phyloP scores from a whole-genome alignment of 2,888 invertebrate genomes.

The Nasonovia ribisnigri region DNA sequence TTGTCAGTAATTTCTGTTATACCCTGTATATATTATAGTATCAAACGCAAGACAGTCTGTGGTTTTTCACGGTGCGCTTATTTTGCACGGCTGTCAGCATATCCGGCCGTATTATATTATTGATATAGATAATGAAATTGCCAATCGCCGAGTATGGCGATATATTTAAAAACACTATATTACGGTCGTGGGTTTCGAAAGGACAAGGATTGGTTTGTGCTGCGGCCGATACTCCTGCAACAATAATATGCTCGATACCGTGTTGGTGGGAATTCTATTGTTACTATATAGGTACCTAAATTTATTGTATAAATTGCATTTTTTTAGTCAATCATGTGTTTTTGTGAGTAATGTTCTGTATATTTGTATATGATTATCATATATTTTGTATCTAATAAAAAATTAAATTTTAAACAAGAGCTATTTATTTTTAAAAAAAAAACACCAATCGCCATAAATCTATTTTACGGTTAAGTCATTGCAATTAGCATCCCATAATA shows the following conservation, averaged over 20 bases:
- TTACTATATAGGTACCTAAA: not conserved
- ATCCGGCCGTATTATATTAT: not conserved
- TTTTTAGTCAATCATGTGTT: not conserved
- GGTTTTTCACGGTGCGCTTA: constrained; percentile 33
- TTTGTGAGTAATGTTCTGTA: no score
- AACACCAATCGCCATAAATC: not conserved
- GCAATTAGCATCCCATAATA: not conserved
- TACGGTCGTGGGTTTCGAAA: not conserved
- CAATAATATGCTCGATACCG: not conserved
- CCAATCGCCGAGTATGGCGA: not conserved
- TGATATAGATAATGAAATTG: not conserved
- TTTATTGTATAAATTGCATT: not conserved
- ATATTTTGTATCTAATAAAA: not conserved
- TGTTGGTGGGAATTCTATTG: not conserved
- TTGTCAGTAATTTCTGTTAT: not conserved
- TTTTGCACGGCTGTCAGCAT: constrained; percentile 41
- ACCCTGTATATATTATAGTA: not conserved
- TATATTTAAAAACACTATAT: not conserved
- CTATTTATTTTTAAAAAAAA: not conserved
- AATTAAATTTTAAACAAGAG: not conserved
- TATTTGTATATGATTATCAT: not conserved
- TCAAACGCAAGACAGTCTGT: not conserved
- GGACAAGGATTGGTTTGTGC: not conserved
- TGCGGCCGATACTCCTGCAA: not conserved
- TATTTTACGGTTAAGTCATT: not conserved